A percentile compares a stretch with the other conserved stretches of the same genome.
These are phyloP conservation scores for Eleginops maclovinus DNA, from an alignment of 2,113 vertebrate species.

Conservation along the genomic window DNA sequence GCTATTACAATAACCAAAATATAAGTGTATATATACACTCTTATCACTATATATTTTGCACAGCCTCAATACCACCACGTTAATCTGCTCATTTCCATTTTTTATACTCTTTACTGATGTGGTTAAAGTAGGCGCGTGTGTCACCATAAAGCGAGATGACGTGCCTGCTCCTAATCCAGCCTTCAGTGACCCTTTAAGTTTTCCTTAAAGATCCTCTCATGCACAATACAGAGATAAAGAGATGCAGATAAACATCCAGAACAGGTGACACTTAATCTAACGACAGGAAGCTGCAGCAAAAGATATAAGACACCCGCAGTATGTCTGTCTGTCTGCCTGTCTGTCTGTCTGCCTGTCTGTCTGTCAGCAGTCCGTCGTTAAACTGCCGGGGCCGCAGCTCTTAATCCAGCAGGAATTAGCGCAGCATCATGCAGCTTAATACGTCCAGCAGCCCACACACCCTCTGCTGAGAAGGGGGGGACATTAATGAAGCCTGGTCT, in stretches of 20 bases:
- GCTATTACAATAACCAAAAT: no score
- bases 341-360: neutral
- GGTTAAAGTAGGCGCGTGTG: neutral
- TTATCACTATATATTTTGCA: no score
- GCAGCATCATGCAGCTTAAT: slow-evolving; percentile 41
- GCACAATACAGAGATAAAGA: neutral
- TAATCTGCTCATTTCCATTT: neutral
- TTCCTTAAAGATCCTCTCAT: neutral
- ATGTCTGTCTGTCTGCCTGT: neutral
- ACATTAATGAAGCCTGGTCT: neutral
- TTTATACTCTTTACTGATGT: neutral
- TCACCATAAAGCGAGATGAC: neutral
- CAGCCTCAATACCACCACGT: no score
- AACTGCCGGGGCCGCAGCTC: slow-evolving; percentile 35
- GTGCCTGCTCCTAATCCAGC: neutral
- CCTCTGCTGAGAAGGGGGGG: neutral
- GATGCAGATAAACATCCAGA: neutral
- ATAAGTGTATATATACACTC: no score
- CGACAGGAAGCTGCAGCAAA: neutral
- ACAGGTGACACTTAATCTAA: neutral
- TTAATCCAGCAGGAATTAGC: slow-evolving; percentile 64
- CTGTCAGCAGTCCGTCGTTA: slow-evolving; percentile 6
- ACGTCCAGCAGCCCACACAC: neutral
- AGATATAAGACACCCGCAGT: neutral
- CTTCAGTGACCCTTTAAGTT: neutral